A percentile compares a stretch with the other conserved stretches of the same genome.
These are phyloP conservation scores for Brachionus rubens DNA, from an alignment of 1,140 invertebrate genomes.

Conservation along the genomic window DNA sequence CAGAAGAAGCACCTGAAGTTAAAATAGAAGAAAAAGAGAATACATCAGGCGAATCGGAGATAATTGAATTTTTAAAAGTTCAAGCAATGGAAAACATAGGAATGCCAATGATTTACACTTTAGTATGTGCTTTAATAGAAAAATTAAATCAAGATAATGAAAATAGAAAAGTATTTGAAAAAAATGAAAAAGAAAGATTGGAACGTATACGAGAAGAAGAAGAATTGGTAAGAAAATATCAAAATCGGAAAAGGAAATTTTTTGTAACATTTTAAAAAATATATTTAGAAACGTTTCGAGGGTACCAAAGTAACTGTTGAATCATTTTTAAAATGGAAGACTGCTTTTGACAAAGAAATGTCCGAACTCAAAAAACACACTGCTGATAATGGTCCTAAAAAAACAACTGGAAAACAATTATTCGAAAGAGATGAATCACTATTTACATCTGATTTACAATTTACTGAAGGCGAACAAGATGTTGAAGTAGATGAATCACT, in stretches of 20 bases:
- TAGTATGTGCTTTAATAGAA: conserved; percentile 86
- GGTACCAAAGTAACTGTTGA: conserved; percentile 90
- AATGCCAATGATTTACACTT: conserved; percentile 93
- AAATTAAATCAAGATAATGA: conserved; percentile 63
- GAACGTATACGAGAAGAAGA: conserved; percentile 71
- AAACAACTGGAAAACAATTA: conserved; percentile 73
- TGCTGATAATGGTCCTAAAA: conserved; percentile 58
- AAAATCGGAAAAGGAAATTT: conserved; percentile 51
- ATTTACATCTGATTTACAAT: conserved; percentile 86
- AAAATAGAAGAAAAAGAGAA: conserved; percentile 76
- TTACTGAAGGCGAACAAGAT: conserved; percentile 69
- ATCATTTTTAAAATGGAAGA: conserved; percentile 90
- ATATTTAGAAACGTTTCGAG: conserved; percentile 81
- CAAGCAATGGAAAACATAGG: conserved; percentile 80
- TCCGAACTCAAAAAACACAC: conserved; percentile 71
- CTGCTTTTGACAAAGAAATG: conserved; percentile 84
- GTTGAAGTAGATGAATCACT: conserved; percentile 89
- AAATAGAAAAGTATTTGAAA: conserved; percentile 68
- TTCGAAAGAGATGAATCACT: conserved; percentile 86
- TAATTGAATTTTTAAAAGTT: conserved; percentile 66
- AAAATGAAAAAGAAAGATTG: conserved; percentile 67
- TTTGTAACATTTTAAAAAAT: neutral
- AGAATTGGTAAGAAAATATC: conserved; percentile 69
- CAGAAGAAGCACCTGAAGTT: conserved; percentile 76
- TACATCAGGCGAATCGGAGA: conserved; percentile 70